Percentiles rank a stretch among this genome's conserved stretches.
These are phyloP conservation scores for Eurytoma adleriae DNA, from an alignment of 2,888 invertebrate genomes.

Conservation along the genomic window DNA sequence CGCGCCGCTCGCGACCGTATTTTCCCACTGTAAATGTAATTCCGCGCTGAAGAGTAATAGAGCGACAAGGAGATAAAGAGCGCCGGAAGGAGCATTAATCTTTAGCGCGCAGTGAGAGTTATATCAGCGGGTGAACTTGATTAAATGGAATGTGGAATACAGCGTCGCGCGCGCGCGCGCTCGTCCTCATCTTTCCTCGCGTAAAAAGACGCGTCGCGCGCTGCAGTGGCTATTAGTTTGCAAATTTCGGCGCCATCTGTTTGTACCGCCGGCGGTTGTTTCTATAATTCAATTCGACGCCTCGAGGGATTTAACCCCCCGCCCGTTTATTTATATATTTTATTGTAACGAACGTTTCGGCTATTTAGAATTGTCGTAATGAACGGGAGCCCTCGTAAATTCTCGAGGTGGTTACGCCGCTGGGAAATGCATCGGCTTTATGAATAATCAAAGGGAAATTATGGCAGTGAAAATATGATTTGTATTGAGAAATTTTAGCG, in stretches of 20 bases:
- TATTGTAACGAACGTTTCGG: neutral
- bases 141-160: constrained; percentile 47
- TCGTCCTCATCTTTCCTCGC: neutral
- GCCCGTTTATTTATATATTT: neutral
- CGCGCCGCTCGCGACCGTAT: neutral
- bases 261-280: neutral
- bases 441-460: too few species aligned
- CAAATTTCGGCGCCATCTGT: neutral
- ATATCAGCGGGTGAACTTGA: constrained; percentile 29
- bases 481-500: neutral
- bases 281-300: neutral
- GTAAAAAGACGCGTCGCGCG: neutral
- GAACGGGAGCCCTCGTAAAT: too few species aligned
- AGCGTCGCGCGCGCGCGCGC: neutral
- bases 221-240: neutral
- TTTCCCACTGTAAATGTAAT: constrained; percentile 45
- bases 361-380: too few species aligned
- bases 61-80: constrained; percentile 42
- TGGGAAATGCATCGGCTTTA: too few species aligned
- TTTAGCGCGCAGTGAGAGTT: constrained; percentile 35
- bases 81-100: constrained; percentile 41
- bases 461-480: neutral
- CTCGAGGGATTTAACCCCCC: neutral
- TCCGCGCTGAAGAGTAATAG: constrained; percentile 32
- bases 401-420: too few species aligned